Evolutionary conservation across 2,797 vertebrate genomes (phyloP).

Genomic region (Amblyraja radiata): DNA sequence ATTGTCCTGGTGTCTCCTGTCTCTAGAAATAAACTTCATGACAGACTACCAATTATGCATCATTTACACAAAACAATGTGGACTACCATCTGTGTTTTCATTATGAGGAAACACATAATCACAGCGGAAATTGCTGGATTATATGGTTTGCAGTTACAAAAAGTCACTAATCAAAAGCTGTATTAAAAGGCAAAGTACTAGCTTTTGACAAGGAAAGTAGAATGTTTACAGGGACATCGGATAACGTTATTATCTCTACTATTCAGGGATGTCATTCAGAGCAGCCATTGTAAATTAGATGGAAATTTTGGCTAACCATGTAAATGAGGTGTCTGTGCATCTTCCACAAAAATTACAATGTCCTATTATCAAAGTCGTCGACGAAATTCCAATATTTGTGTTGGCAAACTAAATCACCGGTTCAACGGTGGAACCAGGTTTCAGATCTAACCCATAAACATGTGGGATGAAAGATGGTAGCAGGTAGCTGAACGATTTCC

Average conservation of each 20-base stretch:
- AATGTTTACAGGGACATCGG: background rate
- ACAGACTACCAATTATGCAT: constrained; percentile 17
- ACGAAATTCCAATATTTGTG: background rate
- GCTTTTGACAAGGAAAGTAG: background rate
- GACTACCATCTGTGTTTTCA: constrained; percentile 6
- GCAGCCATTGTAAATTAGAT: background rate
- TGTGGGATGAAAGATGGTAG: background rate
- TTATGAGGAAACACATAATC: constrained; percentile 9
- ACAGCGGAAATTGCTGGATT: constrained; percentile 20
- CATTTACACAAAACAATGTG: constrained; percentile 13
- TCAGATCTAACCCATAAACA: background rate
- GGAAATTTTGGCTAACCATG: background rate
- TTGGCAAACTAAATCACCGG: background rate
- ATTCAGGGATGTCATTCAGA: background rate
- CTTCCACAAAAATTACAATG: background rate
- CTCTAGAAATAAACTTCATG: background rate
- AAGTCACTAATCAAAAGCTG: constrained; percentile 10
- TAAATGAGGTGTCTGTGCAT: background rate
- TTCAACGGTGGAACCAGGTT: background rate
- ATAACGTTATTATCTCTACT: background rate
- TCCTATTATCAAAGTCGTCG: background rate
- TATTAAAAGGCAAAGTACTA: background rate
- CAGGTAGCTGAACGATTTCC: background rate
- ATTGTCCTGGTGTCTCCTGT: background rate
- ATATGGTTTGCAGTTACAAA: background rate